Evolutionary conservation across 2,888 invertebrate species (phyloP), one percentile per base, ranked within the genome.

Genomic region (Arenicola marina): DNA sequence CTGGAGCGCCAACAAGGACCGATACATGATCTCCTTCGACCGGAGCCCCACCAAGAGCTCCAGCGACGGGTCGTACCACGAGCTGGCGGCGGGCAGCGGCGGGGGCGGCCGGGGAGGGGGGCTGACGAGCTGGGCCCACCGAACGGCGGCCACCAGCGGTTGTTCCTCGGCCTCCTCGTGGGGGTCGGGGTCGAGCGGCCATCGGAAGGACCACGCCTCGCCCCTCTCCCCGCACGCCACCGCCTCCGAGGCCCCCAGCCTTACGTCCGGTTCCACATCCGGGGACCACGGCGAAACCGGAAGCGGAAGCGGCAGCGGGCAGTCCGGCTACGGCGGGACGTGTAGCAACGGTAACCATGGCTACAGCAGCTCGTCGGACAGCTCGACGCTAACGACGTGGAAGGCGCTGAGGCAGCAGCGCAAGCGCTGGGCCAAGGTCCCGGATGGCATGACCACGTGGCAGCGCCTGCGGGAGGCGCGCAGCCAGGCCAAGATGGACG

Each of bases 1-100:
- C 48, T 70, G 67, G 66, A 54, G 46, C 11, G 59, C 66, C 3
- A 63, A 57, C 43, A 72, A 72, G 51, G 60, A 69, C 24, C 67
- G 65, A 44, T 72, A 72, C 58, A 69, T 65, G 48, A 24, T 72
- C 46, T 69, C 69, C 18, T 72, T 71, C 56, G 71, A 72, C 48
- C 59, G 58, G 26, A 58, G 62, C 21, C 65, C 68, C 1, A 56
- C 46, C 15, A 68, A 62, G 56, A 33, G 44, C 7, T 68, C 63
- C 18, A 51, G 38, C 38, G 58, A 59, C 24, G 53, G 44, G 11
- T 46, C 46, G 33, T 29, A 32, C 1, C 56, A 32, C 1, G 48
- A 48, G 26, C 15, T 24, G 48, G 7, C 26, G 18, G 26, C 15
- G n/a, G 24, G 24, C 7, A 11, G 18, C 38, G 18, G 18, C 11